These are phyloP conservation scores for Gavia stellata DNA, from an alignment of 2,113 vertebrate genomes.

Conservation along the genomic window DNA sequence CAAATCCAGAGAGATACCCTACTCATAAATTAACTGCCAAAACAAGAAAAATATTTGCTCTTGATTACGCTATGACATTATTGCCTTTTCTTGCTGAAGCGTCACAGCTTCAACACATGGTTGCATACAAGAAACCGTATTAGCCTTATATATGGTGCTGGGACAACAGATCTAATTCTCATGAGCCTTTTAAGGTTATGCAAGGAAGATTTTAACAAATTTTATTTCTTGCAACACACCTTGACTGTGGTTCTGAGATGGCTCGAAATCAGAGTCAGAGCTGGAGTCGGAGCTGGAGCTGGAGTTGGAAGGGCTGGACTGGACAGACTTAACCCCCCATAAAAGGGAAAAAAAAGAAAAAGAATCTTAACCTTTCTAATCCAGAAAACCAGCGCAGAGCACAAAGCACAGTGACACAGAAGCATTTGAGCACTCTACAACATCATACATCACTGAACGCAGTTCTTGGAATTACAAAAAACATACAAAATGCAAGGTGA, in stretches of 20 bases:
- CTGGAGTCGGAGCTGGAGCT: slow-evolving; percentile 95
- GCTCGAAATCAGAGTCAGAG: slow-evolving; percentile 96
- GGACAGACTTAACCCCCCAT: slow-evolving; percentile 81
- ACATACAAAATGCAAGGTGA: background rate
- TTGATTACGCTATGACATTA: background rate
- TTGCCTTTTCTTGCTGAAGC: background rate
- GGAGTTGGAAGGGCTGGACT: slow-evolving; percentile 91
- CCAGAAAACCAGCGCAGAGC: background rate
- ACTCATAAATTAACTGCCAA: background rate
- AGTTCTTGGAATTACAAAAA: background rate
- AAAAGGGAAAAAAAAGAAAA: slow-evolving; percentile 18
- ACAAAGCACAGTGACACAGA: background rate
- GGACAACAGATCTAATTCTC: background rate
- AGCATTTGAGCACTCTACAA: background rate
- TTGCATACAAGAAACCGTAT: background rate
- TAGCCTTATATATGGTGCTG: background rate
- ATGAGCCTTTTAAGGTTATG: background rate
- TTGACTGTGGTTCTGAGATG: slow-evolving; percentile 95
- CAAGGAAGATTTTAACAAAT: background rate
- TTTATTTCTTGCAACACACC: slow-evolving; percentile 69
- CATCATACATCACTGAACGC: background rate
- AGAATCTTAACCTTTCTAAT: slow-evolving; percentile 52
- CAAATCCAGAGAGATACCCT: background rate
- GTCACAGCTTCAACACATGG: background rate
- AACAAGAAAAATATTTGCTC: background rate